Evolutionary conservation across 2,797 vertebrate species (phyloP), one percentile per base, ranked within the genome.

Genomic region (Tiaroga cobitis): DNA sequence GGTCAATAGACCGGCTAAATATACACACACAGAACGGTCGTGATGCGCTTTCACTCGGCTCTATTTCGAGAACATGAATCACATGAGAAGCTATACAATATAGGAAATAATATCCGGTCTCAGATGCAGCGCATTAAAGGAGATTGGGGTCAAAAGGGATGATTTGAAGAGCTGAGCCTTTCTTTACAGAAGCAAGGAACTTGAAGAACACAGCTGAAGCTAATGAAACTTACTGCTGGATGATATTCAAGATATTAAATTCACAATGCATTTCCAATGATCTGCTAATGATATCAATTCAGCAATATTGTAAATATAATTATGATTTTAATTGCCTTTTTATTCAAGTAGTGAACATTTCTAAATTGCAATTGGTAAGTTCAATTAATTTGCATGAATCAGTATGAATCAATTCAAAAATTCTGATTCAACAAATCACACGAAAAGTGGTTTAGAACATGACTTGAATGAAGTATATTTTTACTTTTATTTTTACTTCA

Each of bases 81-180:
- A 85, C 88, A 85, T 86, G 87, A 86, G 72, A 81, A 80, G 85
- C 86, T 87, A 88, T 85, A 84, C 73, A 90, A 89, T 87, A 87
- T 67, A 81, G 74, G 78, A 70, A 83, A 89, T 81, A 80, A 72
- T 70, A 81, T 32, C 46, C 80, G 63, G 43, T 37, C 67, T 41
- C 34, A 51, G 70, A 49, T 77, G 74, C 80, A 13, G 70, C 61
- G 59, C 69, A 74, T 84, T 81, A 85, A 26, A 84, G 70, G 72
- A 87, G 80, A 88, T 80, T 84, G 56, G 80, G 78, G 84, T 81
- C 76, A 85, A 41, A 80, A 75, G 16, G 2, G 39, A 73, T 2
- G 29, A 72, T 19, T 34, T 79, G 46, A 63, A 73, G 76, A 73
- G 8, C 26, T 43, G 49, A 61, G 39, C n/a, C 13, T 24, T 79